Conservation (phyloP, 2,888 invertebrate genomes). For the Metopia argyrocephala region DNA sequence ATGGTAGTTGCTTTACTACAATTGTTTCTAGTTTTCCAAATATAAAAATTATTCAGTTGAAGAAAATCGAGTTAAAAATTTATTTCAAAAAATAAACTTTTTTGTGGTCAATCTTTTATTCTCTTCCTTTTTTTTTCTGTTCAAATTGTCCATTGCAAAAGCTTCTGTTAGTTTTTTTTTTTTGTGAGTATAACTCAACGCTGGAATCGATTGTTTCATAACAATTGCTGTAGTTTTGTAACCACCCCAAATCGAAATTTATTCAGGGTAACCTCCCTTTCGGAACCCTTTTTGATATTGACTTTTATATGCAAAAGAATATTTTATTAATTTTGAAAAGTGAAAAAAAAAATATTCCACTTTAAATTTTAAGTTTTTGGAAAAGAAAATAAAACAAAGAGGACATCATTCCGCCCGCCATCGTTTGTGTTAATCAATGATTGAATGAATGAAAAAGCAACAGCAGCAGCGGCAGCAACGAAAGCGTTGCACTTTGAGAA, state of each 20-base stretch:
- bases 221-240: neutral
- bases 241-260: neutral
- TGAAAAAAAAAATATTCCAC: neutral
- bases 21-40: too few relatives aligned
- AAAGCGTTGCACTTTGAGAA: slow-evolving; percentile 54
- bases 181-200: too few relatives aligned
- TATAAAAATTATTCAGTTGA: too few relatives aligned
- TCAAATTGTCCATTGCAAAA: too few relatives aligned
- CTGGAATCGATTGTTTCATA: neutral
- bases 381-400: neutral
- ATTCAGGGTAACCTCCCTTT: neutral
- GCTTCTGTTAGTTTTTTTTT: too few relatives aligned
- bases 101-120: too few relatives aligned
- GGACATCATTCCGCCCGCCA: neutral
- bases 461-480: slow-evolving; percentile 10
- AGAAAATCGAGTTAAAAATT: too few relatives aligned
- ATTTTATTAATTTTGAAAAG: neutral
- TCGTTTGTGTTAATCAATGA: neutral
- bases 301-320: too few relatives aligned
- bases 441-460: slow-evolving; percentile 12
- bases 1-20: too few relatives aligned
- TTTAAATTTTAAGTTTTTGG: neutral
- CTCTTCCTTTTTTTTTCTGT: too few relatives aligned
- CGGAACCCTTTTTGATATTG: too few relatives aligned
- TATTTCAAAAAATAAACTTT: too few relatives aligned